Evolutionary conservation across 2,888 invertebrate genomes (phyloP), one percentile per base, ranked within the genome.

Genomic region (Steinernema carpocapsae): DNA sequence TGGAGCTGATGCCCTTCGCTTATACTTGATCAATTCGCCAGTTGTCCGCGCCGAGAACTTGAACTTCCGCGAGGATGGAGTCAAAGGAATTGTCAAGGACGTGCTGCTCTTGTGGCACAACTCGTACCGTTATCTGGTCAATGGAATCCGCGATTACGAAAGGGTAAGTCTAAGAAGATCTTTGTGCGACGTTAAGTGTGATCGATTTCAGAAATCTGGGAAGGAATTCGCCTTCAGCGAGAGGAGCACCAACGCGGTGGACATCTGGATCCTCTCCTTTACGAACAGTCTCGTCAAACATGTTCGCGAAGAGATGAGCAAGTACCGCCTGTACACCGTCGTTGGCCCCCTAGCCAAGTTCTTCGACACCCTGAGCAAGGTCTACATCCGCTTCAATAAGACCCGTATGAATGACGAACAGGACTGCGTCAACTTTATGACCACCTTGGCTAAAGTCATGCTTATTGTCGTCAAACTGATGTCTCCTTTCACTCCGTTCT

Each of bases 311-410:
- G 97, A 99, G 90, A 99, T 99, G 99, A 73, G 45, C 59, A 51
- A 93, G 0, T 99, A 97, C 88, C 92, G 93, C 74, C 90, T 99
- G 73, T 99, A 97, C 88, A 97, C 96, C 0, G 99, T 99, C 12
- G 93, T 97, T 12, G 96, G 97, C 0, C 91, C 93, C 73, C 90
- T 99, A 52, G 93, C 97, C 0, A 95, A 95, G 88, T 99, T 95
- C 88, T 94, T 99, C 80, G 97, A 97, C 87, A 94, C 97, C 87
- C 91, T 99, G 2, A 99, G 97, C 37, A 99, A 99, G 88, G 97
- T 97, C 96, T 99, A 97, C 88, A 95, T 99, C 42, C 91, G 97
- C 78, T 93, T 99, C 92, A 99, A 99, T 88, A 91, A 99, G 74
- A 93, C 92, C 84, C 91, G 99, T 72, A 91, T 99, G 77, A 97